phyloP scores from a whole-genome alignment of 2,113 vertebrate species.

The Calyptommatus sinebrachiatus region DNA sequence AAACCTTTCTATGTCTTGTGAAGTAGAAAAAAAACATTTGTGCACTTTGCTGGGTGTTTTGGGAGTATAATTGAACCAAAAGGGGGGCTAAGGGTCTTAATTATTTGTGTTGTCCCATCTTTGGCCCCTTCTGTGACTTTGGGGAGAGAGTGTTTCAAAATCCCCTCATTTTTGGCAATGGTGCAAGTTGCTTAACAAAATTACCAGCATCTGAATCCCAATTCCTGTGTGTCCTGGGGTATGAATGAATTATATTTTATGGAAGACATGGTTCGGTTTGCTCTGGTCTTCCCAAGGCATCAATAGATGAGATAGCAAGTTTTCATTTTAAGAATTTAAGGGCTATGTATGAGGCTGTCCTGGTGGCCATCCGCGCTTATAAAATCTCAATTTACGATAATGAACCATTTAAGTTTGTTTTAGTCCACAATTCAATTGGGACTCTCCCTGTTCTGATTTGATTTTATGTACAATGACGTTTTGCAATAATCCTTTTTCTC shows the following conservation, averaged over 20 bases:
- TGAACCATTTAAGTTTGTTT: not conserved
- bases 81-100: not conserved
- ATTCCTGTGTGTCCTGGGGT: not conserved
- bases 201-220: not conserved
- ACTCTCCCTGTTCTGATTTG: not conserved
- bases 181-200: not conserved
- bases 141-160: not conserved
- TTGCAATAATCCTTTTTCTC: not conserved
- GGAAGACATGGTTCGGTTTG: too few species aligned
- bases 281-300: not conserved
- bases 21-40: slow-evolving; percentile 12
- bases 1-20: slow-evolving; percentile 23
- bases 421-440: not conserved
- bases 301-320: not conserved
- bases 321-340: not conserved
- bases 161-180: not conserved
- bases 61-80: slow-evolving; percentile 28
- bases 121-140: not conserved
- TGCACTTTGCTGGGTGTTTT: slow-evolving; percentile 5
- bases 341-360: not conserved
- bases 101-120: not conserved
- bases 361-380: not conserved
- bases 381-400: not conserved
- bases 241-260: not conserved
- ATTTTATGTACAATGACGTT: not conserved